phyloP scores from a whole-genome alignment of 2,888 invertebrate species.

The Cheiracanthium punctorium region DNA sequence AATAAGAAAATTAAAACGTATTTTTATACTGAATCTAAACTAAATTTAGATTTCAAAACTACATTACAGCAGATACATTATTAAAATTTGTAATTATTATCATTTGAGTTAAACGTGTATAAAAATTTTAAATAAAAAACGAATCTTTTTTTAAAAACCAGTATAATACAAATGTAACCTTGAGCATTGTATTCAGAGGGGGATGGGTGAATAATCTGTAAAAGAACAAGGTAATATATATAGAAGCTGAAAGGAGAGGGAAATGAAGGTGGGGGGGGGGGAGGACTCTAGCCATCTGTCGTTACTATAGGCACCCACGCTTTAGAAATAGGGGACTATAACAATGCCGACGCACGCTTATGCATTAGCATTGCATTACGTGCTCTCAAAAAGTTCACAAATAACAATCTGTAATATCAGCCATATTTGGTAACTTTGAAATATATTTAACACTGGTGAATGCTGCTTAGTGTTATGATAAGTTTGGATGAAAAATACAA shows the following conservation, averaged over 20 bases:
- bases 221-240: slow-evolving; percentile 23
- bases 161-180: slow-evolving; percentile 22
- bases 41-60: too few relatives aligned
- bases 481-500: too few relatives aligned
- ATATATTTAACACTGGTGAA: too few relatives aligned
- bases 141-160: background rate
- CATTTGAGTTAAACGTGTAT: too few relatives aligned
- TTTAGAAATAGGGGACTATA: slow-evolving; percentile 26
- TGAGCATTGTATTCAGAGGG: slow-evolving; percentile 33
- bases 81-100: too few relatives aligned
- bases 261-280: background rate
- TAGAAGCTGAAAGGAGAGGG: background rate
- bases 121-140: too few relatives aligned
- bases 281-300: slow-evolving; percentile 39
- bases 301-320: slow-evolving; percentile 48
- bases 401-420: too few relatives aligned
- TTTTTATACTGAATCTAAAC: too few relatives aligned
- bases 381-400: background rate
- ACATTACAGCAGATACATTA: too few relatives aligned
- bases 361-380: slow-evolving; percentile 25
- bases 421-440: background rate
- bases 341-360: slow-evolving; percentile 37
- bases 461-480: too few relatives aligned
- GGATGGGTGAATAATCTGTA: too few relatives aligned
- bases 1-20: too few relatives aligned